Evolutionary conservation across 2,888 invertebrate genomes (phyloP), one percentile per base, ranked within the genome.

Genomic region (Melikaiella ostensackeni): DNA sequence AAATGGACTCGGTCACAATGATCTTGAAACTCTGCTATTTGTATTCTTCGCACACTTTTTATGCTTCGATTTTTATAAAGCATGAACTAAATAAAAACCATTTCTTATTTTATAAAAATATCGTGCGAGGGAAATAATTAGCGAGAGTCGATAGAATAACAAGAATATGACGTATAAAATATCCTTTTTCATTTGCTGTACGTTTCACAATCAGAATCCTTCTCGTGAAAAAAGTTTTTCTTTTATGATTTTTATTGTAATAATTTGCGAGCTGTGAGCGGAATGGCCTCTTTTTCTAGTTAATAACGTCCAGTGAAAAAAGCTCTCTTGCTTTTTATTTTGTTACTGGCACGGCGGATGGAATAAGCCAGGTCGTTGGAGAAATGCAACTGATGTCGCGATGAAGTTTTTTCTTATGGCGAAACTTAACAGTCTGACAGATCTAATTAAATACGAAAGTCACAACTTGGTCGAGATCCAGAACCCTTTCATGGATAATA

Each of bases 361-460:
- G 16, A 42, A 42, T 42, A 42, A 42, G 42, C 42, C 42, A 42
- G 16, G 42, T 38, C 11, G 6, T 24, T 13, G n/a, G 21, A 64
- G 63, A 64, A 38, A 13, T 21, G 63, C 30, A 61, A 13, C 9
- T 33, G 21, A 63, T 63, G 63, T 46, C 66, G 24, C n/a, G 42
- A n/a, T 46, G 7, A 27, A 30, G 19, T 46, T 66, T 66, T 66
- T 46, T 66, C 27, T 27, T 42, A 27, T 24, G 38, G 24, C 19
- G 46, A 46, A 66, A 66, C 46, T 66, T 66, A n/a, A 19, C 27
- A 27, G 27, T 7, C 27, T 30, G 27, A n/a, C 19, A 30, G 46
- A 46, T 46, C 46, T 66, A 66, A 46, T 66, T 66, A 66, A 66
- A 66, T 66, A 66, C 27, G 24, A 64, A 66, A 66, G 46, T 66